A percentile compares a stretch with the other conserved stretches of the same genome.
These are phyloP conservation scores for Adineta ricciae DNA, from an alignment of 2,888 invertebrate species.

Conservation along the genomic window DNA sequence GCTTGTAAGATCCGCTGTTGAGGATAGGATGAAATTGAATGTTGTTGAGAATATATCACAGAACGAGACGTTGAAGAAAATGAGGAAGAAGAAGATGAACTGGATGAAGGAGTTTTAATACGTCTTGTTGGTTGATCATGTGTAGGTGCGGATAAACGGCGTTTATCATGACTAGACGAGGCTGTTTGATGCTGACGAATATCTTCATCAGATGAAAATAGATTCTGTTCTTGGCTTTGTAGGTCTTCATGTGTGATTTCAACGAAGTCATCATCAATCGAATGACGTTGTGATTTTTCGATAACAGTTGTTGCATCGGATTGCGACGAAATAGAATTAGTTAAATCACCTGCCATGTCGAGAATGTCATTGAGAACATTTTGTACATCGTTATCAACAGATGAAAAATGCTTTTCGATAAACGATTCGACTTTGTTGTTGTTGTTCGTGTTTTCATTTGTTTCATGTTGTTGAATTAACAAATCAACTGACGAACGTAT, in stretches of 20 bases:
- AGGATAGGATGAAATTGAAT: background rate
- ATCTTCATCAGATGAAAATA: background rate
- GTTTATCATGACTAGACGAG: background rate
- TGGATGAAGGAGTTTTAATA: background rate
- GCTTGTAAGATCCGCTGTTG: background rate
- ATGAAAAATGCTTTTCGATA: conserved; percentile 1
- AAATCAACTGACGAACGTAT: conserved; percentile 16
- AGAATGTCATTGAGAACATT: conserved; percentile 14
- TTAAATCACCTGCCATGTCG: background rate
- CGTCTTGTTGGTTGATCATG: background rate
- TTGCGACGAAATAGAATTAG: background rate
- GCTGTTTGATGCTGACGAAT: background rate
- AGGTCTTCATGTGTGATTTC: background rate
- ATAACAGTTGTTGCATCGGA: background rate
- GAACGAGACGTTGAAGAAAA: conserved; percentile 6
- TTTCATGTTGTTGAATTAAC: background rate
- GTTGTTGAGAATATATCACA: conserved; percentile 17
- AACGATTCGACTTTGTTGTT: background rate
- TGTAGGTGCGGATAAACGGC: background rate
- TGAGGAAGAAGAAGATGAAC: background rate
- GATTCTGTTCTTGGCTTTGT: background rate
- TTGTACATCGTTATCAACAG: background rate
- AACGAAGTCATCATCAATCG: background rate
- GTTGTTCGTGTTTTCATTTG: background rate
- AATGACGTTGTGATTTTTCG: background rate